These are phyloP conservation scores for Drosophila mulleri DNA, from an alignment of 2,888 invertebrate genomes.

Conservation along the genomic window DNA sequence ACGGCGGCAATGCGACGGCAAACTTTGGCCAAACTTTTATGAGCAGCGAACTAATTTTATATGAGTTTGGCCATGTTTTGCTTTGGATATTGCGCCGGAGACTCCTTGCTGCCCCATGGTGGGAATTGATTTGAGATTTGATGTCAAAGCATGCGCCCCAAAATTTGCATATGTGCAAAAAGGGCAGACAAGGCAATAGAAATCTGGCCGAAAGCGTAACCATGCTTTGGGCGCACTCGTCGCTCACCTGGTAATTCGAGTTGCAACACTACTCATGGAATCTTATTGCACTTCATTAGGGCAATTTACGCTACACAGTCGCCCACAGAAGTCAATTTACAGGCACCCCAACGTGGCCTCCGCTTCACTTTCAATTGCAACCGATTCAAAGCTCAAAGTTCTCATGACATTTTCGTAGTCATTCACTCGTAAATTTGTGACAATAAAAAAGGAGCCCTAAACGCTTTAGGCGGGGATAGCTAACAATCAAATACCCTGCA, in stretches of 20 bases:
- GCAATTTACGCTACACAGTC: constrained; percentile 27
- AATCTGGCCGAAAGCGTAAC: constrained; percentile 6
- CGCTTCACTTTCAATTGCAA: constrained; percentile 13
- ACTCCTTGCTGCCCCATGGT: constrained; percentile 34
- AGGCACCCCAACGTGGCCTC: neutral
- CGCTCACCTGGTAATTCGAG: neutral
- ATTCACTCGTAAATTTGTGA: neutral
- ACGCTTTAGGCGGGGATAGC: too few species aligned
- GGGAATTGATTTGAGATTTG: constrained; percentile 53
- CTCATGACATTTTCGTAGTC: constrained; percentile 6
- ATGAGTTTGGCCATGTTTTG: constrained; percentile 45
- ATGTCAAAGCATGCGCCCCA: constrained; percentile 5
- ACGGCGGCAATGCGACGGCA: constrained; percentile 33
- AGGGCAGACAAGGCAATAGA: neutral
- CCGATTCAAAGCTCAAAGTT: constrained; percentile 9
- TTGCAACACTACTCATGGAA: neutral
- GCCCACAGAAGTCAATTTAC: constrained; percentile 8
- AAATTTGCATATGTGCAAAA: constrained; percentile 46
- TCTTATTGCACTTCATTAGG: constrained; percentile 42
- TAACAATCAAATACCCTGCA: too few species aligned
- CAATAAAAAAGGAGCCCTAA: neutral
- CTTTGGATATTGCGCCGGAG: constrained; percentile 50
- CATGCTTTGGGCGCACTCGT: neutral
- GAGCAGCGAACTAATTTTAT: constrained; percentile 70
- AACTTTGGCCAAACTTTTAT: constrained; percentile 71